Conservation (phyloP, 2,888 invertebrate genomes). For the Polydrusus cervinus region DNA sequence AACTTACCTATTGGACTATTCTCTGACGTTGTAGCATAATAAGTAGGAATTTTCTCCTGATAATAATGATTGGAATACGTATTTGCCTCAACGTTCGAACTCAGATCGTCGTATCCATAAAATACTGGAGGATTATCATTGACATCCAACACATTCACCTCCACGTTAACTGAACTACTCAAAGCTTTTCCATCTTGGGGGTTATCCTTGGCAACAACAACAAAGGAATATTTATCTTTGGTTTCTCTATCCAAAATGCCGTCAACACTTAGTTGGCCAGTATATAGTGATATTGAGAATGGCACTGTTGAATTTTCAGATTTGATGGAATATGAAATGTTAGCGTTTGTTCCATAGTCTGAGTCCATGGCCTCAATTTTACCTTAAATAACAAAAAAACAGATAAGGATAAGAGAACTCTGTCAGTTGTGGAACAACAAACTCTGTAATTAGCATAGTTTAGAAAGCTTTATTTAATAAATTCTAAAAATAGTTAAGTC, state of each 20-base stretch:
- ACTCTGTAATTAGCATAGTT: too few species aligned
- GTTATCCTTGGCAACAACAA: slow-evolving; percentile 84
- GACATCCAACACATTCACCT: slow-evolving; percentile 86
- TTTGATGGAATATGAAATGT: slow-evolving; percentile 81
- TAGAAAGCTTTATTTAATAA: too few species aligned
- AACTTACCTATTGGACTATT: slow-evolving; percentile 80
- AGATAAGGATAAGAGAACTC: too few species aligned
- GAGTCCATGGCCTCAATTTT: slow-evolving; percentile 85
- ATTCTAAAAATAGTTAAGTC: too few species aligned
- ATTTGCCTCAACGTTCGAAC: slow-evolving; percentile 72
- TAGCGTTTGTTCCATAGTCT: slow-evolving; percentile 87
- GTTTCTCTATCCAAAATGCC: slow-evolving; percentile 86
- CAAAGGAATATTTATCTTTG: slow-evolving; percentile 80
- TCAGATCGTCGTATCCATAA: slow-evolving; percentile 82
- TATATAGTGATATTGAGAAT: slow-evolving; percentile 81
- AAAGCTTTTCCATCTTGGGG: slow-evolving; percentile 75
- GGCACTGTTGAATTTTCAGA: slow-evolving; percentile 74
- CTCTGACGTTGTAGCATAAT: slow-evolving; percentile 83
- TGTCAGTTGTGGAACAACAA: too few species aligned
- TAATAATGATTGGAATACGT: slow-evolving; percentile 73
- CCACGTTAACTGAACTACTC: slow-evolving; percentile 84
- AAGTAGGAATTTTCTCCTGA: slow-evolving; percentile 80
- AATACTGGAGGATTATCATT: slow-evolving; percentile 90
- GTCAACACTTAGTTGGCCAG: slow-evolving; percentile 81
- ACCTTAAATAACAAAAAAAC: slow-evolving; percentile 72